Percentiles rank a stretch among this genome's conserved stretches.
Conservation (phyloP, 2,888 invertebrate genomes). For the Corbicula japonica region DNA sequence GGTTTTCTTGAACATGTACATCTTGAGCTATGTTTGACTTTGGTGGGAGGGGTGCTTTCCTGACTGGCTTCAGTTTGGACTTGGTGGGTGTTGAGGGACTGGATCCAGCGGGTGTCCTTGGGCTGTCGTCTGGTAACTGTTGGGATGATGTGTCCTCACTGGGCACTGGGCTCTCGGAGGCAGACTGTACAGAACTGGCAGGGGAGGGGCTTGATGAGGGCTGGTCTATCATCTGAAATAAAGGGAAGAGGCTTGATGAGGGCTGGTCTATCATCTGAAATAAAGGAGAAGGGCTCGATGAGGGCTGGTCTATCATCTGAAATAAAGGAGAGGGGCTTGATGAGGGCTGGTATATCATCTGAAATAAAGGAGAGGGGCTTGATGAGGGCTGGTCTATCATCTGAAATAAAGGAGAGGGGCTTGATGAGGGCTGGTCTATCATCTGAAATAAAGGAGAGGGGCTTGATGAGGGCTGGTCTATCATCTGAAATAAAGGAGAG, state of each 20-base stretch:
- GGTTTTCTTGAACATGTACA: not conserved
- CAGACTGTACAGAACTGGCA: conserved; percentile 20
- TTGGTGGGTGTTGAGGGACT: conserved; percentile 15
- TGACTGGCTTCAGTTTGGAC: conserved; percentile 61
- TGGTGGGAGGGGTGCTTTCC: conserved; percentile 72
- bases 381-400: too few species aligned
- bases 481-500: conserved; percentile 1
- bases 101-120: not conserved
- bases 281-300: too few species aligned
- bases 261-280: too few species aligned
- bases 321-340: too few species aligned
- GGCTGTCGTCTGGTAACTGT: not conserved
- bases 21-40: conserved; percentile 17
- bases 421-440: too few species aligned
- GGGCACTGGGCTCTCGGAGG: conserved; percentile 33
- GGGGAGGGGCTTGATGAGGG: conserved; percentile 43
- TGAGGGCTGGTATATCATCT: too few species aligned
- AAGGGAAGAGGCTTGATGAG: too few species aligned
- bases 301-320: too few species aligned
- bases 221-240: conserved; percentile 61
- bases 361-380: too few species aligned
- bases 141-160: conserved; percentile 20
- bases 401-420: too few species aligned
- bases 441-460: not conserved
- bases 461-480: conserved; percentile 10